phyloP scores from a whole-genome alignment of 2,797 vertebrate genomes.

The Lerista edwardsae region DNA sequence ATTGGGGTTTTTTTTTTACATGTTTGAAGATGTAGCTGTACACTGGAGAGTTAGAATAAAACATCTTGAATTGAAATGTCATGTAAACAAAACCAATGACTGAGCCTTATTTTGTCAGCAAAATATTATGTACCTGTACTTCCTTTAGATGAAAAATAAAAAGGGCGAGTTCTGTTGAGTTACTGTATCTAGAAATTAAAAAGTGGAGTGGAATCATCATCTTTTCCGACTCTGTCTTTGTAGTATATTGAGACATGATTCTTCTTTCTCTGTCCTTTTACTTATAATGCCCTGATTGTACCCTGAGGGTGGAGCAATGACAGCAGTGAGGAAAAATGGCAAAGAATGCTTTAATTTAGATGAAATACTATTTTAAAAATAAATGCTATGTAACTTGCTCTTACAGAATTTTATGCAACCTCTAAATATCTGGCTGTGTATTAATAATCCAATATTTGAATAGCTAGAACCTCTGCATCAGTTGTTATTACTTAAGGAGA shows the following conservation, averaged over 20 bases:
- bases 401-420: constrained; percentile 58
- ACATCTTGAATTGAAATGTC: constrained; percentile 60
- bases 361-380: constrained; percentile 56
- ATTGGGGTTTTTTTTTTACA: constrained; percentile 63
- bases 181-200: constrained; percentile 45
- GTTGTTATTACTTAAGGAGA: constrained; percentile 56
- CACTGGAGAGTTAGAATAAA: constrained; percentile 50
- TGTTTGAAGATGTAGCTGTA: constrained; percentile 65
- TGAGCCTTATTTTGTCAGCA: constrained; percentile 31
- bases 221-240: constrained; percentile 33
- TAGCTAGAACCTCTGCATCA: constrained; percentile 22
- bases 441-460: constrained; percentile 58
- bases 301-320: constrained; percentile 36
- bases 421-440: constrained; percentile 58
- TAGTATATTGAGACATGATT: constrained; percentile 60
- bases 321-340: constrained; percentile 43
- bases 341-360: constrained; percentile 67
- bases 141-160: constrained; percentile 15
- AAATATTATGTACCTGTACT: constrained; percentile 13
- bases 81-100: constrained; percentile 59
- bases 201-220: constrained; percentile 43
- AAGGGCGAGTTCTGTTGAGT: constrained; percentile 44
- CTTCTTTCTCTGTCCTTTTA: neutral
- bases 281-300: constrained; percentile 49
- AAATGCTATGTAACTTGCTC: constrained; percentile 63